Evolutionary conservation across 2,888 invertebrate species (phyloP).

Genomic region (Myathropa florea): DNA sequence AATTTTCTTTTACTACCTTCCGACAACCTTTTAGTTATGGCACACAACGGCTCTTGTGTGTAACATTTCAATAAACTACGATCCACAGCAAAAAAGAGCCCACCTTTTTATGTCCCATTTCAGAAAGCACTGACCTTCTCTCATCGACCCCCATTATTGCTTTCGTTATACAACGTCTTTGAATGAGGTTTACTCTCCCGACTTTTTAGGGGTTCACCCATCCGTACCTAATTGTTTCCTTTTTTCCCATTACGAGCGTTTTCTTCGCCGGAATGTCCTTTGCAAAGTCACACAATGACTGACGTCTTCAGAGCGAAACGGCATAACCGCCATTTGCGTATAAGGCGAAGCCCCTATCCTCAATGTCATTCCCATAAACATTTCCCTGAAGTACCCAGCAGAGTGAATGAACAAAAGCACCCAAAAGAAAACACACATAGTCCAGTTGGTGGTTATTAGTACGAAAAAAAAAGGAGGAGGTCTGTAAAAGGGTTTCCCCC

Average conservation of each 20-base stretch:
- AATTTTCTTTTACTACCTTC: background rate
- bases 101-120: background rate
- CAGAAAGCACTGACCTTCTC: background rate
- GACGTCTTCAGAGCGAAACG: conserved; percentile 3
- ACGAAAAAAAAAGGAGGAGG: background rate
- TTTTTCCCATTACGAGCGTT: background rate
- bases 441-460: background rate
- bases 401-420: background rate
- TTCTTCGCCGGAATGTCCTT: conserved; percentile 13
- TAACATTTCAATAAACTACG: background rate
- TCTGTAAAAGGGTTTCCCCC: conserved; percentile 24
- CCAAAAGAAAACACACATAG: background rate
- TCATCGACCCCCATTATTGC: conserved; percentile 17
- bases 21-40: background rate
- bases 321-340: conserved; percentile 24
- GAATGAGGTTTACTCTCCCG: background rate
- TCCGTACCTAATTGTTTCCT: conserved; percentile 41
- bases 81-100: background rate
- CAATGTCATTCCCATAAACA: background rate
- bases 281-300: conserved; percentile 36
- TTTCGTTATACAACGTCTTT: conserved; percentile 18
- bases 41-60: background rate
- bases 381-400: conserved; percentile 13
- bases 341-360: conserved; percentile 2
- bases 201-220: conserved; percentile 27